Base-by-base conservation (phyloP, 2,888 invertebrate genomes). In the Epicampocera succincta region DNA sequence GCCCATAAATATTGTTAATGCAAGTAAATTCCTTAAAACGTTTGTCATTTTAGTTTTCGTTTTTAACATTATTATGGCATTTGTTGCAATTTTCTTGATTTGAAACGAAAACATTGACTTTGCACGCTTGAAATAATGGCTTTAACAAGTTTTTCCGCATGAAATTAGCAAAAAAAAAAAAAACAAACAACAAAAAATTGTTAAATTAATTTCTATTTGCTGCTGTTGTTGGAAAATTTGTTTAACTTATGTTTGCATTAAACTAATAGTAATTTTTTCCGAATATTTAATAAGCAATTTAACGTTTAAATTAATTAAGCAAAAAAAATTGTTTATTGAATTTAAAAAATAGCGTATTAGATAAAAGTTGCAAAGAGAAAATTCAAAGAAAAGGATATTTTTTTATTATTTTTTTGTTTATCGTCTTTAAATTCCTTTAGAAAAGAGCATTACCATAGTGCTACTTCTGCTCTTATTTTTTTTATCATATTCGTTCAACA, bases 41-140 rank as follows among this genome's bases (percentile, higher is more conserved):
- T 13, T 71, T 48, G 71, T 50, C 60, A 29, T 17, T 17, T n/a
- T 1, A 50, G n/a, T 21, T 46, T 15, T 15, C 5, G 9, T 29
- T 25, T 25, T 33, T 38, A 58, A n/a, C 15, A 12, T 54, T 50
- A 40, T n/a, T 44, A 56, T 13, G 17, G 63, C 61, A 29, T 44
- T 68, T 38, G 15, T 74, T 74, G 40, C 8, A 17, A 2, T 40
- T 61, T 69, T 63, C 44, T 48, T 42, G 40, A 29, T 61, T 38
- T 68, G 52, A 17, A 25, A 19, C 38, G 15, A 79, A 83, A 84
- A 78, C 84, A 84, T 84, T 85, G 83, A 83, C 85, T 83, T 84
- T 84, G 80, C 81, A 85, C 81, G 85, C 84, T 85, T 83, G 77
- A 79, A 76, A 79, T 78, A 80, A 58, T 63, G 83, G 63, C 80